phyloP scores from a whole-genome alignment of 2,113 vertebrate species.

The Dipodomys stephensi region DNA sequence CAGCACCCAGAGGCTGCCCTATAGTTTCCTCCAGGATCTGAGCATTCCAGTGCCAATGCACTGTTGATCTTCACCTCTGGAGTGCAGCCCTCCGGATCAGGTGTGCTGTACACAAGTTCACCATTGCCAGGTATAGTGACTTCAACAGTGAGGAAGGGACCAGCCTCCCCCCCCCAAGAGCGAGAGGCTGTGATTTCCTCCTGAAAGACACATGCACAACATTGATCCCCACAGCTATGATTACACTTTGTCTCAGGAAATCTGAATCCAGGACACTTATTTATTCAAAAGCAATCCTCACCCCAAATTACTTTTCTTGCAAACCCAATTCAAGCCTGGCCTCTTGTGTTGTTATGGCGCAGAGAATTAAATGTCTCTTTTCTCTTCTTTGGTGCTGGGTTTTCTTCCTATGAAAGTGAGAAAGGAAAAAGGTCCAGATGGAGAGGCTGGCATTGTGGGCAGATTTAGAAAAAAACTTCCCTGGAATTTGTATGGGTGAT shows the following conservation, averaged over 20 bases:
- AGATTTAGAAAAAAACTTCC: slow-evolving; percentile 68
- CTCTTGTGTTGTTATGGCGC: slow-evolving; percentile 57
- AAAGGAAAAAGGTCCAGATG: background rate
- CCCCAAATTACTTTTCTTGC: slow-evolving; percentile 63
- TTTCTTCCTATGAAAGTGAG: slow-evolving; percentile 51
- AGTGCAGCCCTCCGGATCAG: background rate
- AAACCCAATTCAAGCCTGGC: slow-evolving; percentile 63
- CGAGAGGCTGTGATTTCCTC: no score
- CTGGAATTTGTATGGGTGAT: slow-evolving; percentile 66
- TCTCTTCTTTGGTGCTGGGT: slow-evolving; percentile 65
- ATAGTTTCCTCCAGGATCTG: background rate
- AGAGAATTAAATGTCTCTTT: slow-evolving; percentile 55
- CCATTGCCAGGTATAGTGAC: rapidly evolving
- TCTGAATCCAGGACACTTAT: background rate
- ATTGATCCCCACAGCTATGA: background rate
- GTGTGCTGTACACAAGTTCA: rapidly evolving
- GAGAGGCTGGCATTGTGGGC: background rate
- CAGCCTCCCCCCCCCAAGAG: no score
- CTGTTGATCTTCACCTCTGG: background rate
- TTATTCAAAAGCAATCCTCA: slow-evolving; percentile 55
- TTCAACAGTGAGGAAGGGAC: no score
- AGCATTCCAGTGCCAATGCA: background rate
- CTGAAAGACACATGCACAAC: background rate
- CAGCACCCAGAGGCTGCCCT: rapidly evolving
- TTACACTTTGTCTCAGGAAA: background rate